Evolutionary conservation across 2,113 vertebrate species (phyloP), one percentile per base, ranked within the genome.

Genomic region (Oriolus oriolus): DNA sequence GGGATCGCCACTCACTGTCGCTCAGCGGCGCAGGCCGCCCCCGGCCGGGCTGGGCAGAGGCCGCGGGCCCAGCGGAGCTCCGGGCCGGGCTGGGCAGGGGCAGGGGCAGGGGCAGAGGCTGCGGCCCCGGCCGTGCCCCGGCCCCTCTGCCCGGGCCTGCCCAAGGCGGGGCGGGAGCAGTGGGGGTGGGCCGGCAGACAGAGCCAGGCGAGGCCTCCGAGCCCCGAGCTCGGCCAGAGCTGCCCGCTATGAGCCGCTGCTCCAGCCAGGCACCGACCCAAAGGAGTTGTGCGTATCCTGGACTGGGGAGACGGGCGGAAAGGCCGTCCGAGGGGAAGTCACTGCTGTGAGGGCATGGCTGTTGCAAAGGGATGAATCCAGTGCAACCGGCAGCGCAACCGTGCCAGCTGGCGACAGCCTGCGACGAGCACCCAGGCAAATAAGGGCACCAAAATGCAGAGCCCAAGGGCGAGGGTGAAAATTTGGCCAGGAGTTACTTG

Each of bases 281-380:
- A 5, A 13, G 3, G 42, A 28, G 33, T 9, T 31, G 3, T 1
- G 30, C 1, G 1, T 49, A 1, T 47, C 18, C 63, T 5, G 20
- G 37, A 2, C 28, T 21, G 56, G 20, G 54, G 8, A 44, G 12
- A 18, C 1, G 2, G 11, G 21, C 53, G 54, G 30, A 49, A 52
- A 57, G 24, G 16, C 17, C 1, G 2, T 26, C 7, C 3, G 1
- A 49, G 28, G 57, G 39, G n/a, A 41, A 22, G 16, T 21, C 24
- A 41, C 54, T 35, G 3, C 24, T 4, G 22, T 7, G 77, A 49
- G 31, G 52, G 20, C 37, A 45, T 3, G 47, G 50, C 26, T 49
- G 4, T 28, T 57, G 44, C 18, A 4, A 20, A 18, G 47, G 30
- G 31, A 33, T 21, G 45, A 23, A 11, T 19, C 9, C 47, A 8